Evolutionary conservation across 2,797 vertebrate species (phyloP).

Genomic region (Caiman crocodilus): DNA sequence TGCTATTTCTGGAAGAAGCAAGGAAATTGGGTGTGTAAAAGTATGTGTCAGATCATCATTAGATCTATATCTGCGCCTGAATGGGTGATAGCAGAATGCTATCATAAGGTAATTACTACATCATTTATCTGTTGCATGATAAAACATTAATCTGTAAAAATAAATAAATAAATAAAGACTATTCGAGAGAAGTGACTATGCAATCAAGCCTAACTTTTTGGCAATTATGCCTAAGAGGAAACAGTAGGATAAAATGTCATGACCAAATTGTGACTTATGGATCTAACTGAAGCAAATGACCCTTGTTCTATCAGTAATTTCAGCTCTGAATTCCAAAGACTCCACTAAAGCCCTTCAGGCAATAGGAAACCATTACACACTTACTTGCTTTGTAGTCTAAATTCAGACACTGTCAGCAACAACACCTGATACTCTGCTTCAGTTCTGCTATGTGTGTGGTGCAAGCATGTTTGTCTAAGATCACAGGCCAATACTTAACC

Average conservation of each 20-base stretch:
- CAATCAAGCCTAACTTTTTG: slow-evolving; percentile 27
- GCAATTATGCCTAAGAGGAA: slow-evolving; percentile 58
- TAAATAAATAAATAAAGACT: neutral
- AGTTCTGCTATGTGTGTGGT: slow-evolving; percentile 27
- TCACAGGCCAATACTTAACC: slow-evolving; percentile 67
- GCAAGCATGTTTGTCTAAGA: slow-evolving; percentile 51
- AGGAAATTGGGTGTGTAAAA: neutral
- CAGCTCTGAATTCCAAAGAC: neutral
- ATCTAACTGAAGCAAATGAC: slow-evolving; percentile 50
- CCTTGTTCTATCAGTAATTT: slow-evolving; percentile 30
- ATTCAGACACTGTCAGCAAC: slow-evolving; percentile 42
- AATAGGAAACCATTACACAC: neutral
- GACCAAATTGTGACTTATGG: slow-evolving; percentile 51
- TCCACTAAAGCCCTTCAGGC: slow-evolving; percentile 26
- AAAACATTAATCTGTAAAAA: slow-evolving; percentile 13
- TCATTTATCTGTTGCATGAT: slow-evolving; percentile 61
- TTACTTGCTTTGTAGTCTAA: slow-evolving; percentile 39
- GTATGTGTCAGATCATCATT: slow-evolving; percentile 6
- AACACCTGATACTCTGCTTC: slow-evolving; percentile 2
- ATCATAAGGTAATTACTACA: slow-evolving; percentile 74
- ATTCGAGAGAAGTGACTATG: no score
- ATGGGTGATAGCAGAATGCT: slow-evolving; percentile 53
- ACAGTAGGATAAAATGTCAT: slow-evolving; percentile 42
- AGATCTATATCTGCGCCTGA: slow-evolving; percentile 49
- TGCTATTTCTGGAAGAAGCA: neutral